Evolutionary conservation across 2,113 vertebrate genomes (phyloP), one percentile per base, ranked within the genome.

Genomic region (Myotis brandtii): DNA sequence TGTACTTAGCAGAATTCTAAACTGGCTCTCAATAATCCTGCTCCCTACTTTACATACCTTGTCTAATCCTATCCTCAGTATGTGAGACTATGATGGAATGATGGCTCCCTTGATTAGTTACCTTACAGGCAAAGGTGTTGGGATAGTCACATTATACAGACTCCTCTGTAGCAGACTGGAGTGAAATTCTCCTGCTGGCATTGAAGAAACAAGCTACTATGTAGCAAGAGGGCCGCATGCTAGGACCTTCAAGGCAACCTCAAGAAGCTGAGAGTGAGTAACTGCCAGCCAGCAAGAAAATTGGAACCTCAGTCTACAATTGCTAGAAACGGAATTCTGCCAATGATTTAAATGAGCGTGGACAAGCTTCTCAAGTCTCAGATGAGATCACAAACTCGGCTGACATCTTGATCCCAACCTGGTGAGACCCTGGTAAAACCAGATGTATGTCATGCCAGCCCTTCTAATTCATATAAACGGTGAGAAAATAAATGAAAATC

Each of bases 1-100:
- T 48, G 14, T 81, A 7, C 59, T 94, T 27, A 86, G 25, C 50
- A 89, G 43, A 70, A 77, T 96, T 89, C 32, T 86, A 77, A 86
- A 77, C 27, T 82, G 67, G 3, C 21, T 86, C 13, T 37, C 37
- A 76, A 40, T 86, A 82, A 40, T 79, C 30, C 25, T 94, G 10
- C 13, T 88, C 17, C 2, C 17, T 81, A 43, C 23, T 54, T 2
- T 89, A 70, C 48, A 56, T 50, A 3, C 7, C 62, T 1, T 52
- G n/a, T 85, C 30, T 81, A 81, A 89, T 76, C 16, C 5, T 85
- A 37, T 48, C 34, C 16, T 12, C 30, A 12, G 11, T 48, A 20
- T 77, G 16, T 92, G 34, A 92, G 40, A 62, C 17, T 86, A 43
- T 89, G 23, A 77, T 10, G 5, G 13, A 27, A 86, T 40, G 72